These are phyloP conservation scores for Euplagia quadripunctaria DNA, from an alignment of 2,888 invertebrate genomes.

Conservation along the genomic window DNA sequence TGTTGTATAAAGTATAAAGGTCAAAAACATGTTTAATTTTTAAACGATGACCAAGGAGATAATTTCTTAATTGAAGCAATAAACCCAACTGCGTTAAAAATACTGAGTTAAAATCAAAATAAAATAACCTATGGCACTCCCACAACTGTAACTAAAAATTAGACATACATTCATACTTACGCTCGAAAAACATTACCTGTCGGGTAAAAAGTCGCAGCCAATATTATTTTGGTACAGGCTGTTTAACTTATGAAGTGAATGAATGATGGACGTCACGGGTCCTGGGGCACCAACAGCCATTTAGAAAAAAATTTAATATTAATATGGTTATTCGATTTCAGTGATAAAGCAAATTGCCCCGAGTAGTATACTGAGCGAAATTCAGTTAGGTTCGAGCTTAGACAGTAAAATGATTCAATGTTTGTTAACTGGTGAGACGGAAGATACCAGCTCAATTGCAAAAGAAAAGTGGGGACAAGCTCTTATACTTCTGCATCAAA, in stretches of 20 bases:
- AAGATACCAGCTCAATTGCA: background rate
- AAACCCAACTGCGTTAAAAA: too few relatives aligned
- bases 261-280: background rate
- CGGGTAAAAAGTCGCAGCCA: too few relatives aligned
- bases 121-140: too few relatives aligned
- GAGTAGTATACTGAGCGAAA: background rate
- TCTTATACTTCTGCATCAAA: conserved; percentile 2
- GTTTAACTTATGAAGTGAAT: background rate
- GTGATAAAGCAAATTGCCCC: background rate
- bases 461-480: background rate
- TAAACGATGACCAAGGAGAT: too few relatives aligned
- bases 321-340: background rate
- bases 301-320: background rate
- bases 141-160: too few relatives aligned
- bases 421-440: background rate
- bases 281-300: background rate
- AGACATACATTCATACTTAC: too few relatives aligned
- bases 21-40: too few relatives aligned
- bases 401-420: background rate
- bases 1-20: too few relatives aligned
- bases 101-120: too few relatives aligned
- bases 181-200: too few relatives aligned
- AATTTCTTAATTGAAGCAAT: too few relatives aligned
- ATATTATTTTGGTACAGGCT: too few relatives aligned
- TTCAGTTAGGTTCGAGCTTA: background rate